These are phyloP conservation scores for Metallyticus violacea DNA, from an alignment of 2,888 invertebrate genomes.

Conservation along the genomic window DNA sequence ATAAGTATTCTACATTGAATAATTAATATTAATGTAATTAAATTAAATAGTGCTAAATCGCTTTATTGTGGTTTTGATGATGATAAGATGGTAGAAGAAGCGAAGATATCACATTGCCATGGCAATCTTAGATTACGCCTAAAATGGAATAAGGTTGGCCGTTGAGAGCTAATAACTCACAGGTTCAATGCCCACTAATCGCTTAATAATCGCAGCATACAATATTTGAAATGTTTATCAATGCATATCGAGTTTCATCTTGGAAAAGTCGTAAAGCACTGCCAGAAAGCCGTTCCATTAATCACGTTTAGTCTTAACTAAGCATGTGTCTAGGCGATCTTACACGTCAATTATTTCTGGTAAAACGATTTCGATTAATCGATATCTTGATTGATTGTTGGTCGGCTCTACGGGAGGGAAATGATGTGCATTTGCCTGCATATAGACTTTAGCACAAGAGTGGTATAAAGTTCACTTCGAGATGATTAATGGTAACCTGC, in stretches of 20 bases:
- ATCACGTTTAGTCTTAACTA: not conserved
- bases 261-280: not conserved
- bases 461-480: not conserved
- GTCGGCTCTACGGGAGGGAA: conserved; percentile 1
- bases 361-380: conserved; percentile 19
- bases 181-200: not conserved
- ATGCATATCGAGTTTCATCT: not conserved
- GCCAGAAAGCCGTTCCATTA: not conserved
- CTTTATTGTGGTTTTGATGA: too few relatives aligned
- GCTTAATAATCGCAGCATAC: not conserved
- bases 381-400: conserved; percentile 20
- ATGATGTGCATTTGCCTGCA: not conserved
- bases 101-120: too few relatives aligned
- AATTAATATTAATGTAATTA: too few relatives aligned
- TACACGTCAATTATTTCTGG: conserved; percentile 17
- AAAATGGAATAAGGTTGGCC: not conserved
- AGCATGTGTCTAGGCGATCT: not conserved
- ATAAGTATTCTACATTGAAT: too few relatives aligned
- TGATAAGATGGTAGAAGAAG: too few relatives aligned
- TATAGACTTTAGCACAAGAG: not conserved
- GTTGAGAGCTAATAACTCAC: not conserved
- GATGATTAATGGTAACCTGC: not conserved
- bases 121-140: too few relatives aligned
- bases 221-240: not conserved
- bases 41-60: too few relatives aligned